Percentiles rank a stretch among this genome's conserved stretches.
phyloP scores from a whole-genome alignment of 2,113 vertebrate species.

The Dolichotis patagonum region DNA sequence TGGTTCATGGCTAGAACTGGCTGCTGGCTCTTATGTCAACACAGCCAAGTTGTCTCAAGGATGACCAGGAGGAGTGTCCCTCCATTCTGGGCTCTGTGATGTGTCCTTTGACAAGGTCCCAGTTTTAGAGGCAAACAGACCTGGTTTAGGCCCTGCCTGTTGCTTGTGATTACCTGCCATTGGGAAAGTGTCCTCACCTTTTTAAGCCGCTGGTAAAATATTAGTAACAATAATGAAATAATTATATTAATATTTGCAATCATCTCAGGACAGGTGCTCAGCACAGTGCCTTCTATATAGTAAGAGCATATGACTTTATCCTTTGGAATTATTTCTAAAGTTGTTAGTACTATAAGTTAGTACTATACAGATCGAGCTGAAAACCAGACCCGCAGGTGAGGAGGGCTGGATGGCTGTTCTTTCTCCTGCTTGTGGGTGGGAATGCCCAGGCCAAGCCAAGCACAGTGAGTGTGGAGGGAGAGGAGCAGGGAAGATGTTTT shows the following conservation, averaged over 20 bases:
- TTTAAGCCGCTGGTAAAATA: background rate
- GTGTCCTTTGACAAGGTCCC: background rate
- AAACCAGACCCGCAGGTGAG: background rate
- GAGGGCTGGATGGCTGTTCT: background rate
- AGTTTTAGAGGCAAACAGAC: background rate
- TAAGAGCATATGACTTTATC: background rate
- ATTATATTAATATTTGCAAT: background rate
- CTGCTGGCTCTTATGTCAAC: background rate
- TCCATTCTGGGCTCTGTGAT: background rate
- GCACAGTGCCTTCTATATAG: background rate
- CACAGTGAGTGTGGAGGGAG: background rate
- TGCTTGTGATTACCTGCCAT: background rate
- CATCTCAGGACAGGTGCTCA: background rate
- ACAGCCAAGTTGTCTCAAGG: background rate
- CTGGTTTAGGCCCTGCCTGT: background rate
- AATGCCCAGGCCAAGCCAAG: background rate
- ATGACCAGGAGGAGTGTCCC: background rate
- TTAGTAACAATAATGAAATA: background rate
- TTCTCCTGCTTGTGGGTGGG: fast-evolving
- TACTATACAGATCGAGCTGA: fast-evolving
- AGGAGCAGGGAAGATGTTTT: background rate
- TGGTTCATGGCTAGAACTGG: background rate
- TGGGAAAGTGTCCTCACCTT: background rate
- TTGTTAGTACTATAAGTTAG: no score
- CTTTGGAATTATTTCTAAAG: background rate